Evolutionary conservation across 2,888 invertebrate species (phyloP).

Genomic region (Cephonodes hylas): DNA sequence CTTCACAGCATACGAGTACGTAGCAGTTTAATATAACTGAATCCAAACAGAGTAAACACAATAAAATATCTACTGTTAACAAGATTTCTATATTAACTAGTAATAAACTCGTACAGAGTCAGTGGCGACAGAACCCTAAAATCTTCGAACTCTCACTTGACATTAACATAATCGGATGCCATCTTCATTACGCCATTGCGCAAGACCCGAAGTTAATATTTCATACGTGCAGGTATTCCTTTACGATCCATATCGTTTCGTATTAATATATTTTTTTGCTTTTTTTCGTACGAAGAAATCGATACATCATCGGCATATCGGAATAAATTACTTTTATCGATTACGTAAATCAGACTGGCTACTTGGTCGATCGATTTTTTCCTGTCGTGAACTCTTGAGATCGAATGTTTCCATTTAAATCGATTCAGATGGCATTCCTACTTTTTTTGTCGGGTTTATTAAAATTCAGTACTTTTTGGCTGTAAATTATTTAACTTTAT

Average conservation of each 20-base stretch:
- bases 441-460: not conserved
- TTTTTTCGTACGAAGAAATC: conserved; percentile 14
- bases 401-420: not conserved
- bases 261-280: conserved; percentile 20
- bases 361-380: not conserved
- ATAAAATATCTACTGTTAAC: too few species aligned
- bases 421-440: not conserved
- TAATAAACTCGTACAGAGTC: too few species aligned
- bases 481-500: too few species aligned
- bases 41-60: too few species aligned
- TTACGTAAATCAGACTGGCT: conserved; percentile 5
- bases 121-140: not conserved
- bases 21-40: too few species aligned
- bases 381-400: not conserved
- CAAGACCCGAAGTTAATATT: conserved; percentile 35
- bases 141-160: conserved; percentile 30
- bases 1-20: too few species aligned
- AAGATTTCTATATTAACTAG: too few species aligned
- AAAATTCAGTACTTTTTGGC: not conserved
- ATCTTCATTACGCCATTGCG: conserved; percentile 47
- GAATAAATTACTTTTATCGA: conserved; percentile 12
- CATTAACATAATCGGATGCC: conserved; percentile 46
- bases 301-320: conserved; percentile 19
- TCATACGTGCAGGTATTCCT: conserved; percentile 40
- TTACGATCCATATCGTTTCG: conserved; percentile 33